A percentile compares a stretch with the other conserved stretches of the same genome.
phyloP scores from a whole-genome alignment of 1,140 invertebrate genomes.

The Drosophila kohkoa region DNA sequence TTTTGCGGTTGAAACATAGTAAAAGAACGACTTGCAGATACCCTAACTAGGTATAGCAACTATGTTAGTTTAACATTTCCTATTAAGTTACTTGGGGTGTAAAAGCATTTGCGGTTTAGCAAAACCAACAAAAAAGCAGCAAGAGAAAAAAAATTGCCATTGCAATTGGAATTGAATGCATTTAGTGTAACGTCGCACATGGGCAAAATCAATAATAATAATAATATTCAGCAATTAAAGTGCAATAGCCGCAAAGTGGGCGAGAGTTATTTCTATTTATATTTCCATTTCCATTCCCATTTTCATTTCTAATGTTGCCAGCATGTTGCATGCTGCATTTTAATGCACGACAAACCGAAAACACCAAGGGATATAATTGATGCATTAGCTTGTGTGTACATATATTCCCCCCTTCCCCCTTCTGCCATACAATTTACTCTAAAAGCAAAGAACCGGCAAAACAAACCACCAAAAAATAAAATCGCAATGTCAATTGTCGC shows the following conservation, averaged over 20 bases:
- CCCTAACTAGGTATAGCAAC: background rate
- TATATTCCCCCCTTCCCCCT: conserved; percentile 17
- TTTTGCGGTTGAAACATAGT: background rate
- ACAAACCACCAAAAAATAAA: conserved; percentile 9
- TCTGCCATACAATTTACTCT: background rate
- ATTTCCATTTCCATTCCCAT: conserved; percentile 13
- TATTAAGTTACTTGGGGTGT: background rate
- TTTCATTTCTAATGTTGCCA: conserved; percentile 33
- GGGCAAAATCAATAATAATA: conserved; percentile 45
- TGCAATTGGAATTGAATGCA: conserved; percentile 33
- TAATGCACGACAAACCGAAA: conserved; percentile 43
- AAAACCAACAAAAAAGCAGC: conserved; percentile 5
- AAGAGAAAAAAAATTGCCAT: conserved; percentile 9
- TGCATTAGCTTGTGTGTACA: conserved; percentile 64
- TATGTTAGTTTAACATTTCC: background rate
- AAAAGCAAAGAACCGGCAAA: background rate
- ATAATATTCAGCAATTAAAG: conserved; percentile 69
- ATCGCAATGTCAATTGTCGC: conserved; percentile 70
- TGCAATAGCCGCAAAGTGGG: conserved; percentile 58
- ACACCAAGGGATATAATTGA: conserved; percentile 67
- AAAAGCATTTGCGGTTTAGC: conserved; percentile 18
- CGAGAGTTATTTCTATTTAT: conserved; percentile 20
- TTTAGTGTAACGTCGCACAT: conserved; percentile 19
- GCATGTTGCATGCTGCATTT: conserved; percentile 55
- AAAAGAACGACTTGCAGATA: background rate